phyloP scores from a whole-genome alignment of 2,797 vertebrate species.

The Neolamprologus multifasciatus region DNA sequence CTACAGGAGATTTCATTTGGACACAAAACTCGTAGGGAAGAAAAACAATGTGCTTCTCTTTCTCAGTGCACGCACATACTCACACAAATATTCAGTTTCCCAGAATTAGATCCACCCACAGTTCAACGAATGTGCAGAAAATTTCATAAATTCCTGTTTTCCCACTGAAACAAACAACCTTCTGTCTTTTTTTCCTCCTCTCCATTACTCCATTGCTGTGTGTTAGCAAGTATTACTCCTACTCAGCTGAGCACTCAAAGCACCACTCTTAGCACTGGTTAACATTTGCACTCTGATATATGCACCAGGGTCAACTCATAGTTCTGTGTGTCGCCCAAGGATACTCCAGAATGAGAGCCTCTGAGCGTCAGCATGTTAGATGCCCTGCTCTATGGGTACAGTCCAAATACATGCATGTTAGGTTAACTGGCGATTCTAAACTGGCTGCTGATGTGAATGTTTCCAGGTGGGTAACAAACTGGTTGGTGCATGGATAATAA shows the following conservation, averaged over 20 bases:
- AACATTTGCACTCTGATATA: not conserved
- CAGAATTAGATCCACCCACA: constrained; percentile 55
- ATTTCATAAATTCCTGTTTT: constrained; percentile 37
- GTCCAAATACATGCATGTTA: not conserved
- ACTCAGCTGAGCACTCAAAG: not conserved
- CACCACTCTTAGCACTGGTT: not conserved
- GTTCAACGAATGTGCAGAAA: constrained; percentile 43
- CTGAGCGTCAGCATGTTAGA: not conserved
- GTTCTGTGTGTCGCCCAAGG: too few relatives aligned
- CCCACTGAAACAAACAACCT: constrained; percentile 49
- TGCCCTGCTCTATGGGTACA: not conserved
- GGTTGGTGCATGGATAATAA: not conserved
- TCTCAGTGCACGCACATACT: not conserved
- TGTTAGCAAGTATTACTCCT: constrained; percentile 19
- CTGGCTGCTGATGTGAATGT: not conserved
- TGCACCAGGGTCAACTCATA: not conserved
- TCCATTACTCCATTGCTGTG: not conserved
- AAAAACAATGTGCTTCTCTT: constrained; percentile 1
- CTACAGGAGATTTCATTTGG: not conserved
- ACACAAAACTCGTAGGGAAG: not conserved
- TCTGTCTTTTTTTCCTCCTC: constrained; percentile 20
- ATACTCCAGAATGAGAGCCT: not conserved
- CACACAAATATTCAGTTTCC: constrained; percentile 23
- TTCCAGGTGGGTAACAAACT: not conserved
- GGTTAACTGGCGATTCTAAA: not conserved